These are phyloP conservation scores for Lysiphlebus fabarum DNA, from an alignment of 1,140 invertebrate species.

Conservation along the genomic window DNA sequence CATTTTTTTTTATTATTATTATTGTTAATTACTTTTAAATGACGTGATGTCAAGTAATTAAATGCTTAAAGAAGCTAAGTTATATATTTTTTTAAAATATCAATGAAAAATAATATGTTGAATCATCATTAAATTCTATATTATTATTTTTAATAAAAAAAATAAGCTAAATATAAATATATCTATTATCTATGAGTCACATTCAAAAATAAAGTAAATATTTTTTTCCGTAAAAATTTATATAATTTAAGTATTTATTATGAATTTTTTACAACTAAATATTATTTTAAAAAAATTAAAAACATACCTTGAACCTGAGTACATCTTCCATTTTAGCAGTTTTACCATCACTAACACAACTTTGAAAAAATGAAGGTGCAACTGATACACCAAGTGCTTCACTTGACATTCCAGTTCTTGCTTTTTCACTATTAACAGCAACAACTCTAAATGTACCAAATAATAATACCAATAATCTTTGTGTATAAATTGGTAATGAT, in stretches of 20 bases:
- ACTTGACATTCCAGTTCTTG: constrained; percentile 90
- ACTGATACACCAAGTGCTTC: constrained; percentile 94
- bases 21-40: too few species aligned
- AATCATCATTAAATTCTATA: too few species aligned
- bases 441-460: constrained; percentile 97
- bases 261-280: not conserved
- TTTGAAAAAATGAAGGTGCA: constrained; percentile 97
- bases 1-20: too few species aligned
- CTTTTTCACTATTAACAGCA: constrained; percentile 86
- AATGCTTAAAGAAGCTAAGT: too few species aligned
- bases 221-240: constrained; percentile 8
- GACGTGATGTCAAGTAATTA: too few species aligned
- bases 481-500: constrained; percentile 83
- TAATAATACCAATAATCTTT: constrained; percentile 88
- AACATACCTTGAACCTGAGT: constrained; percentile 80
- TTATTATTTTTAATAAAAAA: too few species aligned
- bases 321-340: constrained; percentile 94
- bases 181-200: too few species aligned
- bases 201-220: not conserved
- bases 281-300: constrained; percentile 2
- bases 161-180: too few species aligned
- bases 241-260: not conserved
- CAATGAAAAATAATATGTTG: too few species aligned
- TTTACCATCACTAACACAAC: constrained; percentile 89
- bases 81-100: too few species aligned